Evolutionary conservation across 2,888 invertebrate species (phyloP), one percentile per base, ranked within the genome.

Genomic region (Rhorus exstirpatorius): DNA sequence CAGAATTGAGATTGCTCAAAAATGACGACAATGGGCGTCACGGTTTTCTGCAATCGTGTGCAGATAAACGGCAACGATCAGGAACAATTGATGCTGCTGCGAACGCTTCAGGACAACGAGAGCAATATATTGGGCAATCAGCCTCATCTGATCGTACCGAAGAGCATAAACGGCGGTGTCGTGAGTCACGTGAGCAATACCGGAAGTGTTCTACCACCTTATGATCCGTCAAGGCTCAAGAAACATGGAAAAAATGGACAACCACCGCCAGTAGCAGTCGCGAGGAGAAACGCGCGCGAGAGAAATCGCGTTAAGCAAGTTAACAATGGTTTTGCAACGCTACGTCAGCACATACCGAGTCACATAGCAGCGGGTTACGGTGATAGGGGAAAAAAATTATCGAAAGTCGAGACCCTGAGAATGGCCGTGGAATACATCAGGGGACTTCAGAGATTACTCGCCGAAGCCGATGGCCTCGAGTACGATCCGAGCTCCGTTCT

Each of bases 381-480:
- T 17, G 93, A 93, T 63, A 93, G 95, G 84, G 96, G 96, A 24
- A 97, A 97, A 89, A 97, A 97, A 89, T 93, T 97, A 3, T 97
- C 97, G 88, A 97, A 97, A 94, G 97, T 97, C 1, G 98, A 98
- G 93, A 98, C 98, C 0, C 93, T 98, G 51, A 94, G 97, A 61
- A 97, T 97, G 96, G 98, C 98, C 6, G 97, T 98, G 0, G 97
- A 98, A 90, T 98, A 98, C 89, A 98, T 98, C 84, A 93, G 97
- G 84, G 97, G 96, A 83, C 93, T 98, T 68, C 97, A 98, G 91
- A 95, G 95, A 87, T 92, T 98, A 49, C 92, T 98, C 6, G 95
- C 96, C 31, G 95, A 96, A 70, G 96, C 96, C 1, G 95, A 95
- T 84, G 92, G 92, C 0, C 91, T 94, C 44, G 95, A 95, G 24